These are phyloP conservation scores for Antheraea assamensis DNA, from an alignment of 2,888 invertebrate species.

Conservation along the genomic window DNA sequence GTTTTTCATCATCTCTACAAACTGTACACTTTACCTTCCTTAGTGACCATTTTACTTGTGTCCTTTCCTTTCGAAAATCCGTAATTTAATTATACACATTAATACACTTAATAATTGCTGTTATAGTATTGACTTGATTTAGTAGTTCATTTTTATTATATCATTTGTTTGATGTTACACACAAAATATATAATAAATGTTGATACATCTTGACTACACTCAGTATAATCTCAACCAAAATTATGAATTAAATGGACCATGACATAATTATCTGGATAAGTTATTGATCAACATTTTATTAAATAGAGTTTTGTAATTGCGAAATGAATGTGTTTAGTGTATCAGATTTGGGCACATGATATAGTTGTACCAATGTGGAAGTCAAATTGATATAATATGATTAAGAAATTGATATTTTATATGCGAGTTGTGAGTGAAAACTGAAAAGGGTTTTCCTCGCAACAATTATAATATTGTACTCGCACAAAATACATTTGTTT, in stretches of 20 bases:
- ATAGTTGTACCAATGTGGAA: conserved; percentile 57
- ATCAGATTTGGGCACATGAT: conserved; percentile 59
- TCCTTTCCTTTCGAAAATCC: neutral
- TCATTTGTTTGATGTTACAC: neutral
- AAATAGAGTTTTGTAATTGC: conserved; percentile 59
- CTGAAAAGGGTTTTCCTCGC: conserved; percentile 14
- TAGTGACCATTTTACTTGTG: neutral
- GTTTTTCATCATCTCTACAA: neutral
- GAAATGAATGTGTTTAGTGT: conserved; percentile 54
- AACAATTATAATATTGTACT: conserved; percentile 24
- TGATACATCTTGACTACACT: neutral
- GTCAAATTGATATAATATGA: conserved; percentile 46
- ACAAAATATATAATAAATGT: neutral
- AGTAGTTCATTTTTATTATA: neutral
- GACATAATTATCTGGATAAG: conserved; percentile 61
- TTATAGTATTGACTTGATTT: neutral
- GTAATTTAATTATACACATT: neutral
- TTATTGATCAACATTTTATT: conserved; percentile 79
- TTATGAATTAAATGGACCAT: conserved; percentile 66
- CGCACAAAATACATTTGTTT: conserved; percentile 51
- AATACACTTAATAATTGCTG: neutral
- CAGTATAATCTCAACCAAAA: conserved; percentile 56
- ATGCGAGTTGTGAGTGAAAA: conserved; percentile 19
- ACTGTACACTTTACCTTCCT: neutral
- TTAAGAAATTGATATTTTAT: conserved; percentile 16